Evolutionary conservation across 2,113 vertebrate genomes (phyloP), one percentile per base, ranked within the genome.

Genomic region (Rhineura floridana): DNA sequence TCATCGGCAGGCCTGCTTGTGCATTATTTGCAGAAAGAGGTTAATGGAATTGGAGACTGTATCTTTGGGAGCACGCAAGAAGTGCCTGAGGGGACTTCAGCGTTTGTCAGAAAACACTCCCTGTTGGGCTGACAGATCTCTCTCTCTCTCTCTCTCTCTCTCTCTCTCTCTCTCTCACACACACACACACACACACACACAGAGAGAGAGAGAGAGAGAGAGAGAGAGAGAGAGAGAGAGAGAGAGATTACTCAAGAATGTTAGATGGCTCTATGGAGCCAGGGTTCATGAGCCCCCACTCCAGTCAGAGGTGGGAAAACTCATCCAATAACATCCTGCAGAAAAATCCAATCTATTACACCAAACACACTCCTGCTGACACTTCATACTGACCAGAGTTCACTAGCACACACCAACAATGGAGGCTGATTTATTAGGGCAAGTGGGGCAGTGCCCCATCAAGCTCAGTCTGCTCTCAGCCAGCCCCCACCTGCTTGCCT

Each of bases 1-100:
- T 86, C 81, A 83, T 30, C 89, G 23, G 39, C 83, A 91, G 42
- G 19, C 11, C 55, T 88, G 6, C 55, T 52, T 90, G 21, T 88
- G 59, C 39, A 4, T 10, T 5, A 1, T 88, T 84, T 17, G 15
- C 87, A 15, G 10, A 67, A 82, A 5, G n/a, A 93, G 13, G 46
- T 91, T 89, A 55, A 91, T 36, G 86, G 91, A 89, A 21, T 65
- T 65, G 83, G 89, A n/a, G 84, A 2, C 0, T 0, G 19, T 0
- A 0, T 17, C 9, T 69, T 13, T 1, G 62, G 21, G 46, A 89
- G 59, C 33, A 28, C 55, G 52, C 21, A 30, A 1, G 11, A 3
- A 6, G 21, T 75, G 65, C 80, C 62, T 5, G 23, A 21, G 21
- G 42, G 6, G 3, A 80, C 77, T 78, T 46, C 50, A 0, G n/a